Evolutionary conservation across 2,113 vertebrate species (phyloP).

Genomic region (Lagopus muta): DNA sequence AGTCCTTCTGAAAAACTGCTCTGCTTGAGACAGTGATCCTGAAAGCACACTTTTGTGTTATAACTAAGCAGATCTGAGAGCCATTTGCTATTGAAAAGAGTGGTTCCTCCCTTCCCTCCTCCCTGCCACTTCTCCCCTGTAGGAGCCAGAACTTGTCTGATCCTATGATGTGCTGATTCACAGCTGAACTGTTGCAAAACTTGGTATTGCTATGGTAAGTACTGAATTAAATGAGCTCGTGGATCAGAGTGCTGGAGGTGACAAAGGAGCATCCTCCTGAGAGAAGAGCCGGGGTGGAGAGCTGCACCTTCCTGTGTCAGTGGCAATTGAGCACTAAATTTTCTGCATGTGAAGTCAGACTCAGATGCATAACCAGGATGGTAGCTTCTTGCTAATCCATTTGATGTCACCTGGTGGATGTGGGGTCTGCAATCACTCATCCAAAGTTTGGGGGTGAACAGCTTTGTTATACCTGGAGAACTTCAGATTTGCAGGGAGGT

Average conservation of each 20-base stretch:
- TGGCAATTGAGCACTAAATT: conserved; percentile 11
- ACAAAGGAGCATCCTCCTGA: not conserved
- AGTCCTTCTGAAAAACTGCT: not conserved
- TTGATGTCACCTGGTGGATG: not conserved
- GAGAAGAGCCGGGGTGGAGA: not conserved
- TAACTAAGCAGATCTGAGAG: not conserved
- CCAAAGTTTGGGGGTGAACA: not conserved
- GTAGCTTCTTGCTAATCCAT: not conserved
- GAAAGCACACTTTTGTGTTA: conserved; percentile 5
- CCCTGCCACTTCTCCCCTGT: not conserved
- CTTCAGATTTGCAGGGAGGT: not conserved
- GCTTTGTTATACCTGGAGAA: not conserved
- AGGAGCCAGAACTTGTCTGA: not conserved
- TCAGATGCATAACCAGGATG: not conserved
- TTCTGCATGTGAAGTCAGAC: not conserved
- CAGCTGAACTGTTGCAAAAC: not conserved
- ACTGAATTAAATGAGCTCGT: not conserved
- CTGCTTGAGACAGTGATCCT: conserved; percentile 14
- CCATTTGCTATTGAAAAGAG: not conserved
- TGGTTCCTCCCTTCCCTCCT: conserved; percentile 7
- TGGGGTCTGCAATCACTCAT: not conserved
- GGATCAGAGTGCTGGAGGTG: conserved; percentile 21
- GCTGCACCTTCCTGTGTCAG: conserved; percentile 49
- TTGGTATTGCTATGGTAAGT: not conserved
- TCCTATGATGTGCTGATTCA: conserved; percentile 25